Percentiles rank a stretch among this genome's conserved stretches.
Evolutionary conservation across 2,797 vertebrate genomes (phyloP).

Genomic region (Loriculus beryllinus): DNA sequence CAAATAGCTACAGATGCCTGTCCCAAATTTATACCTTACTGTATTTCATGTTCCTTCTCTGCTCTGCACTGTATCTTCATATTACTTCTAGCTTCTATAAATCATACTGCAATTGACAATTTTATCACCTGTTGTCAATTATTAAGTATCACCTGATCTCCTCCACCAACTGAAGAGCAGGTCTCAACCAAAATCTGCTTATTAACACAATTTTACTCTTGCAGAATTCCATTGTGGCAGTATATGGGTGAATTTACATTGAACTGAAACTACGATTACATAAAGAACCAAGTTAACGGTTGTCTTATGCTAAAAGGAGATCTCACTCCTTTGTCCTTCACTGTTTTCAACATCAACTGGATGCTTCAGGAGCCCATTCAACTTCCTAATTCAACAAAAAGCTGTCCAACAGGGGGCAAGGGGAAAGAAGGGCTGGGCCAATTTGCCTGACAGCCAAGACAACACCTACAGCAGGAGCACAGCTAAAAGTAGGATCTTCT

Average conservation of each 20-base stretch:
- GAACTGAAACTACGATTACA: background rate
- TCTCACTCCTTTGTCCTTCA: background rate
- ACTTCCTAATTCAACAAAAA: background rate
- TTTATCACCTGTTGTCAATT: background rate
- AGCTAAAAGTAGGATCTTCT: background rate
- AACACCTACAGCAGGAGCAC: fast-evolving
- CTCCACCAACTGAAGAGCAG: background rate
- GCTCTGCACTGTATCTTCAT: background rate
- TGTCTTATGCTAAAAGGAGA: background rate
- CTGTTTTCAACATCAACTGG: background rate
- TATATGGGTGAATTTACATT: background rate
- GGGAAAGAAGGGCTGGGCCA: background rate
- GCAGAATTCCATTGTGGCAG: background rate
- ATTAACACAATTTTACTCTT: background rate
- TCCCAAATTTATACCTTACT: background rate
- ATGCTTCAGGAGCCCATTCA: background rate
- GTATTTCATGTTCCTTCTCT: background rate
- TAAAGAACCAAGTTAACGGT: background rate
- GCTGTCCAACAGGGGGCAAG: background rate
- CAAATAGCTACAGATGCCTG: background rate
- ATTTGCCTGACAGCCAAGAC: background rate
- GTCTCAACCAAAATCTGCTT: background rate
- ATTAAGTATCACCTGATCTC: background rate
- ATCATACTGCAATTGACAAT: background rate
- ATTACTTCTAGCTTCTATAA: background rate